Evolutionary conservation across 2,113 vertebrate species (phyloP).

Genomic region (Microtus ochrogaster): DNA sequence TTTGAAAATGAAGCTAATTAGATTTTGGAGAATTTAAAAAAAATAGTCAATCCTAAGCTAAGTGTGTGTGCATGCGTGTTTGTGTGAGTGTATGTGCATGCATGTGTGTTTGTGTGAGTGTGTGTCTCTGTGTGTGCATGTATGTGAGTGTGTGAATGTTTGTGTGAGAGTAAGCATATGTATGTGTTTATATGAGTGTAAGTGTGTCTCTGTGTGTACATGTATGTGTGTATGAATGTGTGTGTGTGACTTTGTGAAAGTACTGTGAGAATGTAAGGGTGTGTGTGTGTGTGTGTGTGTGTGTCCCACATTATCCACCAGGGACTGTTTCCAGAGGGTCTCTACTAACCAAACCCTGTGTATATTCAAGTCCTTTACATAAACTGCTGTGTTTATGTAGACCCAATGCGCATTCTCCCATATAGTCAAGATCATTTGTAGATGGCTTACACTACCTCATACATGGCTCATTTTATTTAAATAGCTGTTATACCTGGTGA

Average conservation of each 20-base stretch:
- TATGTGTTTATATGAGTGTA: background rate
- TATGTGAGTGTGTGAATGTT: background rate
- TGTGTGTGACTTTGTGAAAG: background rate
- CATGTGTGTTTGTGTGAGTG: background rate
- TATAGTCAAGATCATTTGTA: background rate
- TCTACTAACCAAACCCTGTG: background rate
- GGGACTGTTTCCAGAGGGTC: background rate
- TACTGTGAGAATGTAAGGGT: no score
- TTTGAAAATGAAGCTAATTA: slow-evolving; percentile 40
- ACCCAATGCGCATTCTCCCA: background rate
- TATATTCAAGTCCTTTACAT: background rate
- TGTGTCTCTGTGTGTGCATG: background rate
- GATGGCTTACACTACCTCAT: background rate
- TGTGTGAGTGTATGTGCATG: background rate
- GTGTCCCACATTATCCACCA: background rate
- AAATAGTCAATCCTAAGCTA: background rate
- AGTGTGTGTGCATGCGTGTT: background rate
- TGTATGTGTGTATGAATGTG: background rate
- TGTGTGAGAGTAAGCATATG: background rate
- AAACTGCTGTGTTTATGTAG: background rate
- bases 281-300: no score
- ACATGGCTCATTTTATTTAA: background rate
- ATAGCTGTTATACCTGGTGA: background rate
- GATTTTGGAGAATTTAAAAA: slow-evolving; percentile 27
- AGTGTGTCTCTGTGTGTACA: background rate